Base-by-base conservation (phyloP, 2,797 vertebrate species). In the Diplodus puntazzo region DNA sequence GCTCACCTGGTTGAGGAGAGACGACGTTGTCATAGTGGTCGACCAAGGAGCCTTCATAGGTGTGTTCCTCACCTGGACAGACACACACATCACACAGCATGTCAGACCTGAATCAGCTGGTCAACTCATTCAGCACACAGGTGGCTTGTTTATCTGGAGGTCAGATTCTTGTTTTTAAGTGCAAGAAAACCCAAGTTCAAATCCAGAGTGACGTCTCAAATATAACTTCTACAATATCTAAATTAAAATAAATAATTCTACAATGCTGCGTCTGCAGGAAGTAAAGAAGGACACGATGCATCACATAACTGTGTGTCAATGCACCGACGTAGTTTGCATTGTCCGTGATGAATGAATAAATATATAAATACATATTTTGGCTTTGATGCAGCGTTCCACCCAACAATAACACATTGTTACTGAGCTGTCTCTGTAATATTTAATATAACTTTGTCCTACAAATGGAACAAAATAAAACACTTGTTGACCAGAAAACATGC, bases 181-280 rank as follows among this genome's bases (percentile, higher is more conserved):
- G 94, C 89, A 87, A 95, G 94, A 94, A 91, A 93, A 94, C 93
- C 91, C 75, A 91, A 93, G 94, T 95, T 95, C 93, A 94, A 95
- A 94, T 95, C 94, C 94, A 92, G 92, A 13, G 5, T 3, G 10
- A 46, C 3, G 12, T 27, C 61, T 46, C n/a, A 25, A 49, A 65
- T 1, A 4, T 34, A 34, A 55, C 21, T 25, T 18, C 17, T 18
- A 43, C 2, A 45, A 20, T 2, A 48, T 13, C 0, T 4, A 6
- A 23, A 2, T 12, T 5, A 14, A 23, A 53, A 54, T 14, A 6
- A 12, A 53, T 13, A 11, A 52, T 11, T n/a, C 2, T 6, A 23
- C 21, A 5, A 53, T 1, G 12, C n/a, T 21, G 18, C 7, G 7
- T 20, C 20, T 10, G 14, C 46, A 49, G 17, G 16, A 48, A 48